Conservation (phyloP, 2,888 invertebrate species). For the Mesopsocus fuscifrons region DNA sequence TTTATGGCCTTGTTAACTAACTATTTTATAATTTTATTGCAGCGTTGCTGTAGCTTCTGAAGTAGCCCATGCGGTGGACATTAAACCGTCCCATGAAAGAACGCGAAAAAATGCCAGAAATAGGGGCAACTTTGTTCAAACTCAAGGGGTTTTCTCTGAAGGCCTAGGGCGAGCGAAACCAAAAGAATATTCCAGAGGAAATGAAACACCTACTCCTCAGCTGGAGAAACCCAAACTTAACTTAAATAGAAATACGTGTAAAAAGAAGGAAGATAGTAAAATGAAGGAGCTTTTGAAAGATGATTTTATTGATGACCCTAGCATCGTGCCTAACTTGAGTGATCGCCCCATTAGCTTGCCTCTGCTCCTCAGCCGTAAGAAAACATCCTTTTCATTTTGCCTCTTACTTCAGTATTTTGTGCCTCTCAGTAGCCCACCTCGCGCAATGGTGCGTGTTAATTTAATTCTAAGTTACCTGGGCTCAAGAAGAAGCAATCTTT, state of each 20-base stretch:
- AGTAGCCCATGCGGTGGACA: no score
- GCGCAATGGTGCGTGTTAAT: no score
- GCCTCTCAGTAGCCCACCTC: no score
- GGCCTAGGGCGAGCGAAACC: neutral
- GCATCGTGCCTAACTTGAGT: neutral
- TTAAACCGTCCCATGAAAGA: no score
- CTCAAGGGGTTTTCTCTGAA: constrained; percentile 4
- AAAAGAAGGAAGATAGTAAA: constrained; percentile 8
- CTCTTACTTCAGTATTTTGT: no score
- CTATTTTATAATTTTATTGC: no score
- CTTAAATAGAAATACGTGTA: neutral
- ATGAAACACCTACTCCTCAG: neutral
- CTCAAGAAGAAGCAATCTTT: no score
- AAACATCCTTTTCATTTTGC: neutral
- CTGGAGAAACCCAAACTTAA: constrained; percentile 7
- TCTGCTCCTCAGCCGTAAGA: neutral
- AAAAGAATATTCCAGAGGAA: neutral
- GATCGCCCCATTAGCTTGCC: constrained; percentile 1
- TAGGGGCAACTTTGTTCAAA: neutral
- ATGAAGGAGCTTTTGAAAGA: constrained; percentile 1
- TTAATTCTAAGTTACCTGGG: no score
- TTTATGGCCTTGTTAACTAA: no score
- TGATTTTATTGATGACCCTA: constrained; percentile 8
- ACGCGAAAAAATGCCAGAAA: neutral
- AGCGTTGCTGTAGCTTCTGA: no score